A percentile compares a stretch with the other conserved stretches of the same genome.
Conservation (phyloP, 2,113 vertebrate species). For the Henicopernis longicauda region DNA sequence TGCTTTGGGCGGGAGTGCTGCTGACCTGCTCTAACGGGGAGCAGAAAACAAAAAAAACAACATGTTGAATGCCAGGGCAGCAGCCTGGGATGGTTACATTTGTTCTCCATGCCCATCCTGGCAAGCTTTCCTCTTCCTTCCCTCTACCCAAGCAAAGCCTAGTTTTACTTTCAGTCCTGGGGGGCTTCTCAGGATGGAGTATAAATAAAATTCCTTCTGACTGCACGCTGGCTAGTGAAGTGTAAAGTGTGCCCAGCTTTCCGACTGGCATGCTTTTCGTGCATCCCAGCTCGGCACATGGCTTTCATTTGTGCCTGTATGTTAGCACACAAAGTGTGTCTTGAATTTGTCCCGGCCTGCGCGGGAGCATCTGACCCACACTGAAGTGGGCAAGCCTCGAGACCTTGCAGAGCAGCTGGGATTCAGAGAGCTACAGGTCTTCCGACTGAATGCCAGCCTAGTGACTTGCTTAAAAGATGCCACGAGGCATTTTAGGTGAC, state of each 20-base stretch:
- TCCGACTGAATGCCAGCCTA: neutral
- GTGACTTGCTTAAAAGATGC: neutral
- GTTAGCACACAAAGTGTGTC: neutral
- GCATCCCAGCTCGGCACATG: too few relatives aligned
- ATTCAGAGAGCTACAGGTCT: neutral
- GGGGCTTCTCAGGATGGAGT: neutral
- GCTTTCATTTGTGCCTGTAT: neutral
- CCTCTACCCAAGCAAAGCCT: neutral
- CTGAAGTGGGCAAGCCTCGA: neutral
- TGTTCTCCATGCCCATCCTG: rapidly evolving
- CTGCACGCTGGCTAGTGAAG: neutral
- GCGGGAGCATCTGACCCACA: neutral
- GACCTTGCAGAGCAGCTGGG: neutral
- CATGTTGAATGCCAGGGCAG: neutral
- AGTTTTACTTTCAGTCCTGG: neutral
- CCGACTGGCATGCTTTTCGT: neutral
- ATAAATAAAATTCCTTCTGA: neutral
- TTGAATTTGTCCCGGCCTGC: neutral
- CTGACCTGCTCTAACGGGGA: neutral
- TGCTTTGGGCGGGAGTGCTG: too few relatives aligned
- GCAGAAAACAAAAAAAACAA: neutral
- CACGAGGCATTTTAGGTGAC: neutral
- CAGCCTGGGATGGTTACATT: neutral
- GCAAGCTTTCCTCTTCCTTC: neutral
- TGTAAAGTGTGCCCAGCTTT: neutral